Percentiles rank a stretch among this genome's conserved stretches.
Evolutionary conservation across 2,888 invertebrate species (phyloP).

Genomic region (Poecilobothrus nobilitatus): DNA sequence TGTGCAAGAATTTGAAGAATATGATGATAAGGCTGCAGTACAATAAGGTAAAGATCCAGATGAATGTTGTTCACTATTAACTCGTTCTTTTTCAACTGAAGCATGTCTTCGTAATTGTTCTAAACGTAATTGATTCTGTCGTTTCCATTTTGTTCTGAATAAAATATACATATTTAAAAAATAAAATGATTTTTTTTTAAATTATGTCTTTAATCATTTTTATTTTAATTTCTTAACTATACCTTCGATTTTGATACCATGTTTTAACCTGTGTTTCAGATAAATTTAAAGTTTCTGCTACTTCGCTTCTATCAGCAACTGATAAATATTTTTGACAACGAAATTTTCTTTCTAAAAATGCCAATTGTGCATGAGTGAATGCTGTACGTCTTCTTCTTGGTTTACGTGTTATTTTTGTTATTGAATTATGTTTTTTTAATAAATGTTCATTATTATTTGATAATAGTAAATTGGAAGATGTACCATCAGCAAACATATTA

Average conservation of each 20-base stretch:
- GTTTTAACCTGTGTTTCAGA: slow-evolving; percentile 94
- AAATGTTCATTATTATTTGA: slow-evolving; percentile 21
- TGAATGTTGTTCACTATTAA: slow-evolving; percentile 36
- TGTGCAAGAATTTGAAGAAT: slow-evolving; percentile 47
- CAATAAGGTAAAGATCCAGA: slow-evolving; percentile 37
- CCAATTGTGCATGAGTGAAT: slow-evolving; percentile 88
- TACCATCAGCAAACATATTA: not conserved
- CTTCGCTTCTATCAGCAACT: slow-evolving; percentile 86
- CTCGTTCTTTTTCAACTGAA: slow-evolving; percentile 60
- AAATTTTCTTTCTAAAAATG: slow-evolving; percentile 85
- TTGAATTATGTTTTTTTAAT: slow-evolving; percentile 34
- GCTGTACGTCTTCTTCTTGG: slow-evolving; percentile 79
- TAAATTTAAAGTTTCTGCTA: slow-evolving; percentile 79
- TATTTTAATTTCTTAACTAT: not conserved
- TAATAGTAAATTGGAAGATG: not conserved
- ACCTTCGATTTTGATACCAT: slow-evolving; percentile 58
- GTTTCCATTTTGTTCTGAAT: slow-evolving; percentile 77
- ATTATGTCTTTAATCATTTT: not conserved
- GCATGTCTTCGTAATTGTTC: slow-evolving; percentile 82
- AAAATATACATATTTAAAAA: too few species aligned
- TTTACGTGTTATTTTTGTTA: slow-evolving; percentile 57
- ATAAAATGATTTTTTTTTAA: slow-evolving; percentile 7
- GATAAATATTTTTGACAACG: slow-evolving; percentile 88
- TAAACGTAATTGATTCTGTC: slow-evolving; percentile 76
- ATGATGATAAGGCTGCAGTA: slow-evolving; percentile 38